Evolutionary conservation across 2,888 invertebrate genomes (phyloP).

Genomic region (Villa cingulata): DNA sequence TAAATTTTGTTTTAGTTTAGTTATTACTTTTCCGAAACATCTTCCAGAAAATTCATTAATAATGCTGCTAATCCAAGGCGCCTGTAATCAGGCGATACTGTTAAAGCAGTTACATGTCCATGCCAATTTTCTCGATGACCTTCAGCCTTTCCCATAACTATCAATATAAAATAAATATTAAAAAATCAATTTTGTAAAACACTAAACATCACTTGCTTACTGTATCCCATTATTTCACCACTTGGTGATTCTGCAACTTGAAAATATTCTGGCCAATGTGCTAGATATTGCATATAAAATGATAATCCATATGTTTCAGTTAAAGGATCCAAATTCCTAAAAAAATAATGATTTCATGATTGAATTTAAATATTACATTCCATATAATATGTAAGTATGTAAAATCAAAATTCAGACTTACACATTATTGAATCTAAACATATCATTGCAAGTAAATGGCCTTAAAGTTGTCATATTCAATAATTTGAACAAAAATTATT

Average conservation of each 20-base stretch:
- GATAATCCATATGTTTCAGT: constrained; percentile 93
- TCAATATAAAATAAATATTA: constrained; percentile 16
- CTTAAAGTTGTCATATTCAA: constrained; percentile 75
- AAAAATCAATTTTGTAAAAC: not conserved
- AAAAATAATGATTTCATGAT: not conserved
- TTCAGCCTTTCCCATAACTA: constrained; percentile 99
- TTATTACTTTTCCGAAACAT: constrained; percentile 86
- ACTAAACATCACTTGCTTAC: constrained; percentile 43
- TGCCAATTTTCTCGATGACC: constrained; percentile 95
- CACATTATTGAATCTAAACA: constrained; percentile 92
- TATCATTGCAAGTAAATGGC: constrained; percentile 86
- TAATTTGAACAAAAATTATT: not conserved
- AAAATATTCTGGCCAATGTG: constrained; percentile 98
- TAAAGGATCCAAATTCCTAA: constrained; percentile 86
- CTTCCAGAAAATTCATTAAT: constrained; percentile 88
- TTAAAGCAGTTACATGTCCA: constrained; percentile 96
- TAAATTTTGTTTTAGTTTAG: not conserved
- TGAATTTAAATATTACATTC: not conserved
- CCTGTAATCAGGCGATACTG: constrained; percentile 89
- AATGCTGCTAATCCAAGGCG: constrained; percentile 83
- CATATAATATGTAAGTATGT: not conserved
- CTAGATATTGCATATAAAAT: constrained; percentile 95
- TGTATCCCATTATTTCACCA: constrained; percentile 97
- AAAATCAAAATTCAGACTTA: constrained; percentile 40
- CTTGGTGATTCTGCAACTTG: constrained; percentile 92